Conservation (phyloP, 1,140 invertebrate genomes). For the Dinothrombium tinctorium region DNA sequence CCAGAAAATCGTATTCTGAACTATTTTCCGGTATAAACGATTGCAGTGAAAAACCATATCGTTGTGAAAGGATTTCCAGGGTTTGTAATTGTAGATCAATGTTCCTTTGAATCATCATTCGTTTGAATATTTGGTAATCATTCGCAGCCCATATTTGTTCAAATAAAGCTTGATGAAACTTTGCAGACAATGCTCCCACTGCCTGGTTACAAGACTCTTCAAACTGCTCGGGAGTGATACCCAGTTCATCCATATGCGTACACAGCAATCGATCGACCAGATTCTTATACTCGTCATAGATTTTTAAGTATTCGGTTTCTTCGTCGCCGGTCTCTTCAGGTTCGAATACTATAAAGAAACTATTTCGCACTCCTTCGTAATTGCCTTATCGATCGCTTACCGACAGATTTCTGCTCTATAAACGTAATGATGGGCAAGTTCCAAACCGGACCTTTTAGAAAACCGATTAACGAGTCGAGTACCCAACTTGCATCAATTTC, state of each 20-base stretch:
- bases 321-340: constrained; percentile 8
- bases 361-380: neutral
- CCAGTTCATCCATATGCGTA: constrained; percentile 70
- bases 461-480: constrained; percentile 64
- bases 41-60: constrained; percentile 20
- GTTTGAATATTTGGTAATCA: constrained; percentile 67
- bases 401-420: constrained; percentile 66
- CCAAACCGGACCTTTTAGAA: constrained; percentile 70
- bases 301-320: constrained; percentile 12
- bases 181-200: constrained; percentile 24
- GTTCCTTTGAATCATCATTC: constrained; percentile 87
- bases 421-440: constrained; percentile 61
- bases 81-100: constrained; percentile 76
- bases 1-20: constrained; percentile 6
- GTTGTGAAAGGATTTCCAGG: constrained; percentile 54
- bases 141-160: constrained; percentile 82
- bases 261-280: constrained; percentile 60
- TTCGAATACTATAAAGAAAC: constrained; percentile 14
- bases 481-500: constrained; percentile 33
- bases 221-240: constrained; percentile 58
- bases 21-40: constrained; percentile 18
- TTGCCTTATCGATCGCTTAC: constrained; percentile 28
- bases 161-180: constrained; percentile 42
- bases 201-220: constrained; percentile 38
- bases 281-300: constrained; percentile 53